Evolutionary conservation across 2,888 invertebrate genomes (phyloP).

Genomic region (Eremobia ochroleuca): DNA sequence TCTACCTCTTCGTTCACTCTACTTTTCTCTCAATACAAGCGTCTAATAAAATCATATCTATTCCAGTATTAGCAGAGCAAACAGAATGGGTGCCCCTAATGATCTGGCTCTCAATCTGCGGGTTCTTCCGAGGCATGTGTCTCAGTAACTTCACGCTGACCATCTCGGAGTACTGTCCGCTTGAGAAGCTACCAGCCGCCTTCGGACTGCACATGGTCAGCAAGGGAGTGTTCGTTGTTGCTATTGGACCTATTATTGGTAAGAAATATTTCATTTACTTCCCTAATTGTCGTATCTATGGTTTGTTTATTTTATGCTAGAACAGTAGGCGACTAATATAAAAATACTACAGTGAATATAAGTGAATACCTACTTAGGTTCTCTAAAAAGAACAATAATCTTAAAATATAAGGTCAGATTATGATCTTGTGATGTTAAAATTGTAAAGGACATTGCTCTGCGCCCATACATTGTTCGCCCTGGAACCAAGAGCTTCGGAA

Average conservation of each 20-base stretch:
- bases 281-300: not conserved
- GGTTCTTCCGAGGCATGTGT: conserved; percentile 95
- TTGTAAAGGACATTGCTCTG: no score
- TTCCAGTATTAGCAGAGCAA: conserved; percentile 94
- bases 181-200: conserved; percentile 94
- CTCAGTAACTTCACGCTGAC: conserved; percentile 95
- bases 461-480: no score
- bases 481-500: no score
- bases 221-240: conserved; percentile 93
- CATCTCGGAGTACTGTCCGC: conserved; percentile 94
- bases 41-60: conserved; percentile 1
- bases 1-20: no score
- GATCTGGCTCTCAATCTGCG: conserved; percentile 94
- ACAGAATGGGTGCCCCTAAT: conserved; percentile 93
- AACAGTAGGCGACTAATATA: not conserved
- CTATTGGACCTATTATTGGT: conserved; percentile 94
- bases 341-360: not conserved
- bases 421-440: no score
- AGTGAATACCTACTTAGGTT: not conserved
- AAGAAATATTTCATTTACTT: conserved; percentile 64
- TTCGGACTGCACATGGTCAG: conserved; percentile 95
- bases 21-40: not conserved
- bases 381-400: not conserved
- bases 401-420: not conserved
- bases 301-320: not conserved